Evolutionary conservation across 1,140 invertebrate species (phyloP).

Genomic region (Parapsyche elsis): DNA sequence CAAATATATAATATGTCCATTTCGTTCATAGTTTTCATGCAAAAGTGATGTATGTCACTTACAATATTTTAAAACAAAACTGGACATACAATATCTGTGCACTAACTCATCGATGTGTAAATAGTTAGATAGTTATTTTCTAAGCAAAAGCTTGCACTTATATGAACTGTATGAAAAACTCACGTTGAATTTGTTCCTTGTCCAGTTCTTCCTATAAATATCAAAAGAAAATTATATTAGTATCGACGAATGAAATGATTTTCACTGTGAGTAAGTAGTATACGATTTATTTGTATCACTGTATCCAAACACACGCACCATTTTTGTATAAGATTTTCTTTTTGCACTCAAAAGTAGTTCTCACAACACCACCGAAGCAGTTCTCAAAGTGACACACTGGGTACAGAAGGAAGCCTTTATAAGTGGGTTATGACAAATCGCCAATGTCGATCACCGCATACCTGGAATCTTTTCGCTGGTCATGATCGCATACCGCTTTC

Average conservation of each 20-base stretch:
- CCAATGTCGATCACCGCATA: slow-evolving; percentile 52
- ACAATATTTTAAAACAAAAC: no score
- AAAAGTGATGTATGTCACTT: no score
- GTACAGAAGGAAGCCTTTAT: slow-evolving; percentile 33
- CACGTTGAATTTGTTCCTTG: slow-evolving; percentile 69
- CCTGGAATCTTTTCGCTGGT: slow-evolving; percentile 47
- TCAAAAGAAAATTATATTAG: background rate
- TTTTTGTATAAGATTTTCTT: background rate
- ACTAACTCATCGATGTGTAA: no score
- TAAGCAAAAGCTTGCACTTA: no score
- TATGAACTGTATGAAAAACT: slow-evolving; percentile 57
- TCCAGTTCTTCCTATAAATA: slow-evolving; percentile 67
- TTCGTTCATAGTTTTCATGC: no score
- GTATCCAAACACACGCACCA: background rate
- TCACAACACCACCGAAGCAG: background rate
- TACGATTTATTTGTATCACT: background rate
- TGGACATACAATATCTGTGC: no score
- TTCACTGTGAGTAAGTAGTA: no score
- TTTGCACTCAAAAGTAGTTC: background rate
- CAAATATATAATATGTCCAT: no score
- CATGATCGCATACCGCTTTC: slow-evolving; percentile 30
- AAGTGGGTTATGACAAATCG: slow-evolving; percentile 36
- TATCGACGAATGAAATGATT: no score
- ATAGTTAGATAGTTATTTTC: no score
- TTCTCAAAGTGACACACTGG: background rate